Evolutionary conservation across 2,113 vertebrate species (phyloP).

Genomic region (Hypomesus transpacificus): DNA sequence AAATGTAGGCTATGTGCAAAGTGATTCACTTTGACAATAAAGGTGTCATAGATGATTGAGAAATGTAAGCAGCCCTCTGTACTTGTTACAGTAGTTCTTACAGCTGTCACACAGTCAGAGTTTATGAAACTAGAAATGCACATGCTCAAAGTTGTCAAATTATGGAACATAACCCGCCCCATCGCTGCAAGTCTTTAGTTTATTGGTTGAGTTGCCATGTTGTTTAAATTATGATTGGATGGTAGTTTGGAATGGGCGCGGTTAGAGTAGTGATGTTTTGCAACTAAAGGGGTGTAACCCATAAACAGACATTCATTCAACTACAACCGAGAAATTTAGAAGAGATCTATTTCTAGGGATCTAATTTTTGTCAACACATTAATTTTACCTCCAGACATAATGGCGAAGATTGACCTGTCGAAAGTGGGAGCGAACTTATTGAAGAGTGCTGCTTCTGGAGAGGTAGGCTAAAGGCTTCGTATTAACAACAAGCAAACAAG

Average conservation of each 20-base stretch:
- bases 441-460: slow-evolving; percentile 67
- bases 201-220: slow-evolving; percentile 42
- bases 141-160: background rate
- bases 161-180: slow-evolving; percentile 24
- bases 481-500: background rate
- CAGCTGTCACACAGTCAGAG: background rate
- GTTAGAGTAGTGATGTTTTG: slow-evolving; percentile 46
- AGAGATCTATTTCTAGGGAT: background rate
- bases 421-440: slow-evolving; percentile 69
- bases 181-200: rapidly evolving
- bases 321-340: background rate
- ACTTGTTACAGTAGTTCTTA: background rate
- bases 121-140: background rate
- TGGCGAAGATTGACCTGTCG: slow-evolving; percentile 67
- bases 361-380: background rate
- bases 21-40: too few relatives aligned
- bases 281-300: slow-evolving; percentile 22
- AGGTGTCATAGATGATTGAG: too few relatives aligned
- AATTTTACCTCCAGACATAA: slow-evolving; percentile 24
- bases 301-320: background rate
- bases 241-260: slow-evolving; percentile 16
- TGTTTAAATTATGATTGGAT: slow-evolving; percentile 32
- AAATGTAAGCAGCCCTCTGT: background rate
- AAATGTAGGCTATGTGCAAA: too few relatives aligned
- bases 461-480: slow-evolving; percentile 58